A percentile compares a stretch with the other conserved stretches of the same genome.
phyloP scores from a whole-genome alignment of 2,797 vertebrate genomes.

The Pipistrellus pipistrellus region DNA sequence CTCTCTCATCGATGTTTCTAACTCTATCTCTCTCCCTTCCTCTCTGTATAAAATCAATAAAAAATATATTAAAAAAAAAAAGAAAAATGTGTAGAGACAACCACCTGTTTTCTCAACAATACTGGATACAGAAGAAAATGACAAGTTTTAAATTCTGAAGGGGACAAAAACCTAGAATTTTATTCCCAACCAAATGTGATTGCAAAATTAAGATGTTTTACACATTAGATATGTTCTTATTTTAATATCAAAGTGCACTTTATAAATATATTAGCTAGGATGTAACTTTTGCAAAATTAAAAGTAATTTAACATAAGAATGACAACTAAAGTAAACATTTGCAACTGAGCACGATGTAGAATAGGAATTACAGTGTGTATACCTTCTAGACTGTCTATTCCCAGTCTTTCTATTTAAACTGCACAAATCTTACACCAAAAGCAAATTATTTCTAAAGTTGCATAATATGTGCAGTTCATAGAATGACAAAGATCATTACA shows the following conservation, averaged over 20 bases:
- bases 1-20: too few species aligned
- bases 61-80: too few species aligned
- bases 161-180: not conserved
- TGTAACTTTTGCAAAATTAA: not conserved
- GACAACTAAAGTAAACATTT: not conserved
- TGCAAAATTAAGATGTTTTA: not conserved
- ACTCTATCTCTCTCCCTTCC: too few species aligned
- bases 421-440: not conserved
- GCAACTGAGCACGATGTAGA: not conserved
- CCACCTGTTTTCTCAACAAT: not conserved
- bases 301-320: not conserved
- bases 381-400: not conserved
- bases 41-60: too few species aligned
- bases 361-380: not conserved
- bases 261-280: not conserved
- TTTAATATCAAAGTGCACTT: not conserved
- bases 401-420: not conserved
- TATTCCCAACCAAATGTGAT: not conserved
- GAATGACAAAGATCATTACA: conserved; percentile 76
- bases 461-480: conserved; percentile 70
- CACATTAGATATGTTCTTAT: not conserved
- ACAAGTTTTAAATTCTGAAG: not conserved
- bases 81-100: not conserved
- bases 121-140: not conserved
- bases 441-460: conserved; percentile 45